Base-by-base conservation (phyloP, 92 coral and sea anemone genomes). In the Palythoa caribaeorum region DNA sequence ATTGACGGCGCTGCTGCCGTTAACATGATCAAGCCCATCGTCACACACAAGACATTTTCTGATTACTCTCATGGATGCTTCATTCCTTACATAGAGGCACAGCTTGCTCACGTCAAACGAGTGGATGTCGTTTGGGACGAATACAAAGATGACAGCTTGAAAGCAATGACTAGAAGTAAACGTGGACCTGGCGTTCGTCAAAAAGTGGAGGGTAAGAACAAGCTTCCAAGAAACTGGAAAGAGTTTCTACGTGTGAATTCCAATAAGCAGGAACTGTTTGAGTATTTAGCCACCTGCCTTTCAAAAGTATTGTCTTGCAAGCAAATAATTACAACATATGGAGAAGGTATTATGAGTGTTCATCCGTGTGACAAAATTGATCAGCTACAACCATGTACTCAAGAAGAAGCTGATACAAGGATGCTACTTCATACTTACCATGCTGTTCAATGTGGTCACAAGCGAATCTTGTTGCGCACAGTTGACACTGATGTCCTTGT, bases 11-110 rank as follows among this genome's bases (percentile, higher is more conserved):
- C 78, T 73, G 78, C 53, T 17, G 78, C 53, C 52, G 78, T 73
- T 48, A 73, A 73, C 78, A 39, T 44, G 52, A 40, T 73, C 78
- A 73, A 73, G 78, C 78, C 52, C 78, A 63, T 63, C 70, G 70
- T 63, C 70, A 63, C 70, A 63, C 70, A 63, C 78, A 73, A 73
- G 78, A 73, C 28, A 48, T 73, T 73, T 73, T 40, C 50, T 73
- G 78, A 73, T 48, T 73, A 73, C 55, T 40, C 78, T 40, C 53
- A 63, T 48, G 78, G 53, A 73, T 40, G 50, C 35, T 44, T 73
- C 78, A 16, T 73, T 40, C 78, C 78, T 40, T 73, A 40, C 53
- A 40, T 73, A 73, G 78, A 73, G 53, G 78, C 17, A 38, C 78
- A 73, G 55, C 78, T 73, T 40, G 52, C 50, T 38, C 28, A 48